Conservation (phyloP, 2,888 invertebrate genomes). For the Syrphus vitripennis region DNA sequence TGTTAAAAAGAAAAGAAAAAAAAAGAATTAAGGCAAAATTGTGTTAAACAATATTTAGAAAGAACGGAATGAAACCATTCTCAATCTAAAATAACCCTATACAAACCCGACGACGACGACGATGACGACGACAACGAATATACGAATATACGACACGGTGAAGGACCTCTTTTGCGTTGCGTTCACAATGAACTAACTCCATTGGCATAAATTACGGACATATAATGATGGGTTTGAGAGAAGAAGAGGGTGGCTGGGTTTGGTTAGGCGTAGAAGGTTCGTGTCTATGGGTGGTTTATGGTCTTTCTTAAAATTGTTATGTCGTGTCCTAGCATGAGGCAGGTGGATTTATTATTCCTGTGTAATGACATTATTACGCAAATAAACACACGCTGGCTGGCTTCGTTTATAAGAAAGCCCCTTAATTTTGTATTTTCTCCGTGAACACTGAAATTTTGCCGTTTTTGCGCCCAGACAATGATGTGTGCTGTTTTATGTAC, state of each 20-base stretch:
- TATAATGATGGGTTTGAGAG: constrained; percentile 1
- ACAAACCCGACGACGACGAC: neutral
- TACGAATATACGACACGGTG: neutral
- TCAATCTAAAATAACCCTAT: neutral
- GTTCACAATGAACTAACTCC: constrained; percentile 30
- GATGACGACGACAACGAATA: neutral
- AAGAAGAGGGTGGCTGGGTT: too few species aligned
- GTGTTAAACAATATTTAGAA: neutral
- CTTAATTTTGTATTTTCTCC: constrained; percentile 31
- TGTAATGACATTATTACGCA: constrained; percentile 68
- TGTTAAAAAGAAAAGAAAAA: constrained; percentile 51
- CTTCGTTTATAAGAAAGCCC: constrained; percentile 29
- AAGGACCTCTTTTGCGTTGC: constrained; percentile 19
- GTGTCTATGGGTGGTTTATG: neutral
- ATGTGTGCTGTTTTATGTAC: neutral
- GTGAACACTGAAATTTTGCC: neutral
- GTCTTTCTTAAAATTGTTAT: constrained; percentile 12
- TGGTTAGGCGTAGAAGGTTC: neutral
- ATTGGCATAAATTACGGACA: constrained; percentile 57
- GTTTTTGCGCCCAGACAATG: constrained; percentile 11
- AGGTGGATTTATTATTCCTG: constrained; percentile 61
- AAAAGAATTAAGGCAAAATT: constrained; percentile 22
- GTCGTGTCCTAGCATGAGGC: constrained; percentile 46
- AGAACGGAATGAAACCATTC: neutral
- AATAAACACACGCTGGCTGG: constrained; percentile 60